phyloP scores from a whole-genome alignment of 2,888 invertebrate genomes.

The Phytoseiulus persimilis region DNA sequence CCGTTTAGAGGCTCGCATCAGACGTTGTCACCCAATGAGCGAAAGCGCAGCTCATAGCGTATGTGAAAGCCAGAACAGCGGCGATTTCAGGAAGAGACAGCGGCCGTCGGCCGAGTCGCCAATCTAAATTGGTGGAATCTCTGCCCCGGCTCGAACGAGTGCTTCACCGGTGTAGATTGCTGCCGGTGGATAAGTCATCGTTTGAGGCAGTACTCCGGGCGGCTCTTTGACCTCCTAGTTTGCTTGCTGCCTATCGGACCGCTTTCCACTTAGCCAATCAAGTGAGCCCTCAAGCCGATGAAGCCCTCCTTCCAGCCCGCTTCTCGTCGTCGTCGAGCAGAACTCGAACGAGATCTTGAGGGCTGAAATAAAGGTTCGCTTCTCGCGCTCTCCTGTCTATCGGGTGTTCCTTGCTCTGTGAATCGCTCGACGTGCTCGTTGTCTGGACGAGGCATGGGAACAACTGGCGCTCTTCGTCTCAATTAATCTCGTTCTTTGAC shows the following conservation, averaged over 20 bases:
- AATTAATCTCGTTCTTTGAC: neutral
- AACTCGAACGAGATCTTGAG: neutral
- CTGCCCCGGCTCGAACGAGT: neutral
- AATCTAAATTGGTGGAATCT: neutral
- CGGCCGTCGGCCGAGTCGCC: neutral
- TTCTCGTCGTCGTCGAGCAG: neutral
- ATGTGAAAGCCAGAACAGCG: too few relatives aligned
- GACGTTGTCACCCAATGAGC: neutral
- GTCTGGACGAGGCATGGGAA: neutral
- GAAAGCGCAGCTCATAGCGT: neutral
- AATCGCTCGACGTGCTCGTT: neutral
- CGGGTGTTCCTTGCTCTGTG: neutral
- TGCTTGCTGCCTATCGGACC: neutral
- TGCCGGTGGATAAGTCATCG: neutral
- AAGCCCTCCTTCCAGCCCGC: neutral
- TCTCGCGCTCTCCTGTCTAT: neutral
- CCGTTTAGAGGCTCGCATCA: neutral
- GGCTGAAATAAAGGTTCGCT: neutral
- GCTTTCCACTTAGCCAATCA: neutral
- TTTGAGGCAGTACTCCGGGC: neutral
- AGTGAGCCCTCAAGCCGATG: neutral
- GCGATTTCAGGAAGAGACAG: neutral
- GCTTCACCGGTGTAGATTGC: neutral
- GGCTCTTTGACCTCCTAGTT: neutral
- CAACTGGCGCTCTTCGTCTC: neutral